A percentile compares a stretch with the other conserved stretches of the same genome.
phyloP scores from a whole-genome alignment of 1,140 invertebrate genomes.

The Pararge aegeria region DNA sequence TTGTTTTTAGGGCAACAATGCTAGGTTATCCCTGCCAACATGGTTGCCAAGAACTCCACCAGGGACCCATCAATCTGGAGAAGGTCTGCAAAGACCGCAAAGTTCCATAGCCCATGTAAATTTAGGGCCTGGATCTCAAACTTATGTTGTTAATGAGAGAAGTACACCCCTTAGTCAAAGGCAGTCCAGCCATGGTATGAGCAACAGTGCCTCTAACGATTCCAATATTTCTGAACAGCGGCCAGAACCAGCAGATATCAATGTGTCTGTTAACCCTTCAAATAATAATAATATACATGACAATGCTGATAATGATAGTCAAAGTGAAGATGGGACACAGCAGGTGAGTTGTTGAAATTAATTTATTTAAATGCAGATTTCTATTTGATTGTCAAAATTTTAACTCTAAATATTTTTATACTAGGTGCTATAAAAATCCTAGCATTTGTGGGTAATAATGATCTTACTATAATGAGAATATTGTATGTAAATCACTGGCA shows the following conservation, averaged over 20 bases:
- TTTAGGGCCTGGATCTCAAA: constrained; percentile 53
- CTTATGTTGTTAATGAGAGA: constrained; percentile 59
- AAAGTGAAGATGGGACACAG: constrained; percentile 69
- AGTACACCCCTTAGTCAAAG: constrained; percentile 38
- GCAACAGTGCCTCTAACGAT: constrained; percentile 56
- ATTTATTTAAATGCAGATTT: too few relatives aligned
- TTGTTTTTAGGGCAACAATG: constrained; percentile 56
- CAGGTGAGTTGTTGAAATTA: constrained; percentile 47
- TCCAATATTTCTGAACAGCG: constrained; percentile 57
- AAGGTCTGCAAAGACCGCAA: constrained; percentile 53
- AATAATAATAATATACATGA: constrained; percentile 75
- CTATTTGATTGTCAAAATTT: too few relatives aligned
- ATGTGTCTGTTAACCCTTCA: constrained; percentile 63
- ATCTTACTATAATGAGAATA: too few relatives aligned
- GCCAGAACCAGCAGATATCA: constrained; percentile 52
- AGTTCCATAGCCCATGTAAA: constrained; percentile 72
- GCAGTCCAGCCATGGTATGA: constrained; percentile 46
- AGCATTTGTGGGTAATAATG: too few relatives aligned
- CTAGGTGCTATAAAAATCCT: too few relatives aligned
- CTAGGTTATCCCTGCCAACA: constrained; percentile 64
- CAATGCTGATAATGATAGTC: constrained; percentile 69
- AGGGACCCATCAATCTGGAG: constrained; percentile 51
- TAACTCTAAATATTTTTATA: too few relatives aligned
- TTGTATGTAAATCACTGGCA: too few relatives aligned
- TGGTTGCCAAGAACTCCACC: constrained; percentile 65